Evolutionary conservation across 1,140 invertebrate species (phyloP).

Genomic region (Caenorhabditis inopinata): DNA sequence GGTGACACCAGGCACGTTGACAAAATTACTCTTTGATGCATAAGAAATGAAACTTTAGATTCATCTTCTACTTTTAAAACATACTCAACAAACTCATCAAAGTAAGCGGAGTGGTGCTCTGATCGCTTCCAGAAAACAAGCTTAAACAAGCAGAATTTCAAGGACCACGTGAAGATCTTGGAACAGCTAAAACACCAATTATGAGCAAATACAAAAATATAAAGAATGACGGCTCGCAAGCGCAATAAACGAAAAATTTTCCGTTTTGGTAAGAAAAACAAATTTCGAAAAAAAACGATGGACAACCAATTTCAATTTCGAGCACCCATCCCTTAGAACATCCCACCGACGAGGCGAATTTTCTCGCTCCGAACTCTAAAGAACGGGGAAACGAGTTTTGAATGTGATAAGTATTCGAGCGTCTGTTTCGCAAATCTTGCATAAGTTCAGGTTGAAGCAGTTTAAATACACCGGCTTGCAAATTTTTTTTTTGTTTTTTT

Average conservation of each 20-base stretch:
- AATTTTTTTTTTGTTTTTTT: no score
- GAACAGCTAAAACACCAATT: conserved; percentile 4
- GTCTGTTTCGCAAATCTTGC: no score
- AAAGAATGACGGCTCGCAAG: background rate
- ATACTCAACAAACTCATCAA: background rate
- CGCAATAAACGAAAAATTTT: conserved; percentile 12
- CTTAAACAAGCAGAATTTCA: background rate
- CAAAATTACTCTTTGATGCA: conserved; percentile 29
- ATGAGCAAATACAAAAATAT: conserved; percentile 11
- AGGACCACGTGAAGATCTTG: background rate
- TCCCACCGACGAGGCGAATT: conserved; percentile 13
- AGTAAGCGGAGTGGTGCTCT: background rate
- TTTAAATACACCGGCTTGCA: no score
- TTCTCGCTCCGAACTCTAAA: background rate
- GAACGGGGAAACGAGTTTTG: conserved; percentile 10
- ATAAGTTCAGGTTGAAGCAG: no score
- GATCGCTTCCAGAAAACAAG: background rate
- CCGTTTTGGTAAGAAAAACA: background rate
- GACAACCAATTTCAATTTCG: conserved; percentile 20
- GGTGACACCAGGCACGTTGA: no score
- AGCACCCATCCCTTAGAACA: conserved; percentile 19
- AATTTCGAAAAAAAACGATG: conserved; percentile 16
- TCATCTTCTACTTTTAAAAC: conserved; percentile 6
- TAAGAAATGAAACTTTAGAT: conserved; percentile 25
- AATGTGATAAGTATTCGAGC: background rate